Conservation (phyloP, 1,140 invertebrate genomes). For the Bilobella aurantiaca region DNA sequence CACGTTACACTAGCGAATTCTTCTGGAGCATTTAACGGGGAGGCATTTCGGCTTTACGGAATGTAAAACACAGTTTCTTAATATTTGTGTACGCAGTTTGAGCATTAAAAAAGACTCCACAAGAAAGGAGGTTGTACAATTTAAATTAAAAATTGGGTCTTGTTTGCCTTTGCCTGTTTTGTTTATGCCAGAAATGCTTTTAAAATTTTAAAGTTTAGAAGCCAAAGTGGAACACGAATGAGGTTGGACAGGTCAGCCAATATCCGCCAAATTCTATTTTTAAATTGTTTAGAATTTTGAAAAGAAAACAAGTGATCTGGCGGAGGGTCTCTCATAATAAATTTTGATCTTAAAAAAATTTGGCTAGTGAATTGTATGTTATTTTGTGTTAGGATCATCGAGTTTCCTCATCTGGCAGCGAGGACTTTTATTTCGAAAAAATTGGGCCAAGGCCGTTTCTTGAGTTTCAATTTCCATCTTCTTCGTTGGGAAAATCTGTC, state of each 20-base stretch:
- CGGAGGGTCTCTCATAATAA: too few relatives aligned
- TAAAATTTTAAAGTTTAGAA: neutral
- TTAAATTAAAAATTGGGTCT: neutral
- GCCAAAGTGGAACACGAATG: neutral
- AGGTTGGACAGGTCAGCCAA: constrained; percentile 6
- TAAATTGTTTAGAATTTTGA: neutral
- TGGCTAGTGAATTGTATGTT: neutral
- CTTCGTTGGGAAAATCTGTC: too few relatives aligned
- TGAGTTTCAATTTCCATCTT: too few relatives aligned
- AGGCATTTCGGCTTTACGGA: too few relatives aligned
- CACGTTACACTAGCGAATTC: too few relatives aligned
- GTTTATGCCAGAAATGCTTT: neutral
- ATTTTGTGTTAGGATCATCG: neutral
- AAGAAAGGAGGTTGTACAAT: neutral
- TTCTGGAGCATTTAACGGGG: too few relatives aligned
- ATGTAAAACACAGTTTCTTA: neutral
- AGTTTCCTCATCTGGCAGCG: neutral
- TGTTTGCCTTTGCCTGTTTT: neutral
- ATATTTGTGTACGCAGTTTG: neutral
- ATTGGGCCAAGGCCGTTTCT: constrained; percentile 28
- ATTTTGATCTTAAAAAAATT: neutral
- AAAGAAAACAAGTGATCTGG: neutral
- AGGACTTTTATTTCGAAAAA: constrained; percentile 9
- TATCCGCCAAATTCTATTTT: neutral
- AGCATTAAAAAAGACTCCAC: neutral